Percentiles rank a stretch among this genome's conserved stretches.
These are phyloP conservation scores for Pseudopodoces humilis DNA, from an alignment of 2,113 vertebrate species.

Conservation along the genomic window DNA sequence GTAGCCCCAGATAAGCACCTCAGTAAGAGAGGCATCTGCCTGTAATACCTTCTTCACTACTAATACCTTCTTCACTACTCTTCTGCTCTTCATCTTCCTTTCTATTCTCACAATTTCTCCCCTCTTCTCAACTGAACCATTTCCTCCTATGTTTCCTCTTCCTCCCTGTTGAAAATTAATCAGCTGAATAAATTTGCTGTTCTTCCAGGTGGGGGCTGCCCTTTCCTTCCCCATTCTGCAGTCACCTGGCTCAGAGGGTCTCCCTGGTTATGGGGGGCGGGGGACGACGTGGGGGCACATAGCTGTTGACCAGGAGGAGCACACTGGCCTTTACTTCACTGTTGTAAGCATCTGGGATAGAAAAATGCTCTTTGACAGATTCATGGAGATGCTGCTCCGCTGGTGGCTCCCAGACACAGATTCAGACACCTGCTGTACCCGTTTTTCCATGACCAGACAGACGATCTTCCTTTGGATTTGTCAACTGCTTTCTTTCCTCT, in stretches of 20 bases:
- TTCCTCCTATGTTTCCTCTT: neutral
- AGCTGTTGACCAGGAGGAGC: neutral
- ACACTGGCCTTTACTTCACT: neutral
- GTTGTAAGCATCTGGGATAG: neutral
- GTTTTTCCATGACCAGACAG: neutral
- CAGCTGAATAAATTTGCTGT: neutral
- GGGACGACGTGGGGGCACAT: neutral
- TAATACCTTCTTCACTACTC: neutral
- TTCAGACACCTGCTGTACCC: neutral
- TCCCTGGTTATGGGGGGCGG: accelerated
- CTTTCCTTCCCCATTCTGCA: neutral
- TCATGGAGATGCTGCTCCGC: accelerated
- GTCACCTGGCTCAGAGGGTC: neutral
- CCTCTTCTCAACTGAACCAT: neutral
- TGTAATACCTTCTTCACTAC: neutral
- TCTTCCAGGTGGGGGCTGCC: neutral
- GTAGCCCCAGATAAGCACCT: neutral
- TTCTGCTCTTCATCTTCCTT: neutral
- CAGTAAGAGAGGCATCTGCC: neutral
- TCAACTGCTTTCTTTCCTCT: neutral
- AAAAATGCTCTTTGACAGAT: neutral
- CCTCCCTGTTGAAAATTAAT: neutral
- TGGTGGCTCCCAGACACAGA: neutral
- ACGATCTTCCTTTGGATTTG: neutral
- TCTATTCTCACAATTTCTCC: neutral